Base-by-base conservation (phyloP, 2,797 vertebrate species). In the Decapterus maruadsi region DNA sequence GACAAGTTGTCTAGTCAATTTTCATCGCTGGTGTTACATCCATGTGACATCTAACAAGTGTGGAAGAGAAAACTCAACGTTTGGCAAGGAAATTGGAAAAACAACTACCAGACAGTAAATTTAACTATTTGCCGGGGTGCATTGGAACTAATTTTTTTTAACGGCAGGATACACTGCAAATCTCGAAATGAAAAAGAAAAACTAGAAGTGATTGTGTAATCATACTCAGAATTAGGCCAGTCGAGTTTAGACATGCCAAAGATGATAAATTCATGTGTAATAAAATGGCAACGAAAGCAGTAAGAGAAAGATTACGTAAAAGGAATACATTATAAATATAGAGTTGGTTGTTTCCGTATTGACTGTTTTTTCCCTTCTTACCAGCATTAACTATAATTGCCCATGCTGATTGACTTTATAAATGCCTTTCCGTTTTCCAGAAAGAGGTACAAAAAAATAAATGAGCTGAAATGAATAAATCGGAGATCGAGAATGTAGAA, bases 381-480 rank as follows among this genome's bases (percentile, higher is more conserved):
- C 26, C 5, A 16, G 4, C 6, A 38, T 17, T 22, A 53, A 14
- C 45, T 60, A 20, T 40, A 29, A 13, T 57, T 57, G 61, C 75
- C 64, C 57, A 58, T 56, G 77, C 65, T 76, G 59, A 80, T 75
- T 71, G 67, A 74, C 34, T 36, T 36, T 36, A 36, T 36, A 36
- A 36, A 36, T 36, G 34, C 34, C 34, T 8, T 8, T 8, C 34
- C 8, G 7, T 36, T 36, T 36, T 36, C 34, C 34, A 74, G 8
- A 66, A 79, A 60, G 26, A 13, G 1, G 1, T 31, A 53, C 40
- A 53, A 77, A 42, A 12, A 54, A 36, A 65, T 26, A 50, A n/a
- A 81, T 54, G 45, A 40, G 72, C 57, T 55, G 20, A 65, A 82
- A 77, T 56, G 70, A 78, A 88, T 75, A 79, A 80, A 75, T 34